Evolutionary conservation across 2,888 invertebrate genomes (phyloP), one percentile per base, ranked within the genome.

Genomic region (Dryococelus australis): DNA sequence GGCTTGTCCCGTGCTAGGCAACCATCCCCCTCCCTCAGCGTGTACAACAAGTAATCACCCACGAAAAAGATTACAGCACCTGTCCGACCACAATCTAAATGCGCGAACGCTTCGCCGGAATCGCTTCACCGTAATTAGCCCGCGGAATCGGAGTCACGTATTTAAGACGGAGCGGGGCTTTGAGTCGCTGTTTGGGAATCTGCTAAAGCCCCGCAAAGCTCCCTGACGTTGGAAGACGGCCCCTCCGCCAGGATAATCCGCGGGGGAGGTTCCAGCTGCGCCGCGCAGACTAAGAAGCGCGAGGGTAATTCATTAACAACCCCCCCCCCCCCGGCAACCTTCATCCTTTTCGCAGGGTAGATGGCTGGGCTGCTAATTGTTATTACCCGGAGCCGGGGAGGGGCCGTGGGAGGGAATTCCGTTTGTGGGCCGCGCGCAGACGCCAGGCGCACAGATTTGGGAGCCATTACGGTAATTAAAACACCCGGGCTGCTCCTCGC

Each of bases 401-500:
- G 27, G 83, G 43, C 13, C 4, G n/a, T 5, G 26, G 24, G 28
- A 16, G 35, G 24, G 83, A 28, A 83, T 43, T 83, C 35, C 83
- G 83, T 43, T 83, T 83, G 65, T 65, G 65, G 65, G 65, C 20
- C 65, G 20, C 84, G 84, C 47, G 43, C 43, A 84, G 24, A 35
- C 84, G 43, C 35, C 43, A 80, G 81, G 83, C 83, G 51, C 83
- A 65, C 47, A 83, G 83, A 83, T 87, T 87, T 87, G 47, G 47
- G 87, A 87, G 47, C 87, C 87, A 87, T 87, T 87, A 87, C 13
- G 27, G 35, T 87, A 87, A 87, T 87, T 87, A 87, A 87, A 87
- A 87, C 87, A 80, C 20, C 65, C 10, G 47, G 47, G 47, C 47
- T 20, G 13, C 51, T 51, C 51, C 16, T 16, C 47, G 20, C n/a